A percentile compares a stretch with the other conserved stretches of the same genome.
Conservation (phyloP, 1,140 invertebrate species). For the Melitaea cinxia region DNA sequence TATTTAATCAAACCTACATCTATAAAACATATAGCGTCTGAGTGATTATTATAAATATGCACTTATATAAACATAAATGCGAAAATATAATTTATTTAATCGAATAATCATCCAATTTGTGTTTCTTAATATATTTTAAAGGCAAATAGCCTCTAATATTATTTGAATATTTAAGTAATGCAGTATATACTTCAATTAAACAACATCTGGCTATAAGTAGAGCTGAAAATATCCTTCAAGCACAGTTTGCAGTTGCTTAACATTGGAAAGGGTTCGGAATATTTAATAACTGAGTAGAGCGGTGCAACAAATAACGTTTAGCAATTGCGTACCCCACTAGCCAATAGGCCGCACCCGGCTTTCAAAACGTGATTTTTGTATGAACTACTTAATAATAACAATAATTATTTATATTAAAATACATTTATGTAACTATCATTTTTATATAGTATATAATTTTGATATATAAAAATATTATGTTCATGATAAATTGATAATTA, state of each 20-base stretch:
- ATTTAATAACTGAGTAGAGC: constrained; percentile 23
- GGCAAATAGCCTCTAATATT: too few relatives aligned
- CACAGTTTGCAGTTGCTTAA: constrained; percentile 27
- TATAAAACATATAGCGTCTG: too few relatives aligned
- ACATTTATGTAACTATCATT: neutral
- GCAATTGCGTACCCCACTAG: constrained; percentile 8
- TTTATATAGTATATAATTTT: neutral
- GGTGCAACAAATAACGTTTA: constrained; percentile 25
- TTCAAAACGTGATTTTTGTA: constrained; percentile 13
- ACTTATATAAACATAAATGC: too few relatives aligned
- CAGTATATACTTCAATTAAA: constrained; percentile 10
- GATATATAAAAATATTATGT: neutral
- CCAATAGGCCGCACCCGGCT: constrained; percentile 9
- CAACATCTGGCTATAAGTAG: constrained; percentile 19
- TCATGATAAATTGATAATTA: neutral
- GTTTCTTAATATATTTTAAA: too few relatives aligned
- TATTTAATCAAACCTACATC: too few relatives aligned
- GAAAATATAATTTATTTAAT: too few relatives aligned
- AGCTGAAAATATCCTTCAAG: constrained; percentile 31
- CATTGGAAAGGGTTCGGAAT: constrained; percentile 36
- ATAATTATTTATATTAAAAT: neutral
- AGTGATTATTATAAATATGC: too few relatives aligned
- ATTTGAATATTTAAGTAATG: neutral
- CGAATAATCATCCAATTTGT: too few relatives aligned
- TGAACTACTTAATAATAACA: neutral